Percentiles rank a stretch among this genome's conserved stretches.
Evolutionary conservation across 2,113 vertebrate species (phyloP).

Genomic region (Phodopus roborovskii): DNA sequence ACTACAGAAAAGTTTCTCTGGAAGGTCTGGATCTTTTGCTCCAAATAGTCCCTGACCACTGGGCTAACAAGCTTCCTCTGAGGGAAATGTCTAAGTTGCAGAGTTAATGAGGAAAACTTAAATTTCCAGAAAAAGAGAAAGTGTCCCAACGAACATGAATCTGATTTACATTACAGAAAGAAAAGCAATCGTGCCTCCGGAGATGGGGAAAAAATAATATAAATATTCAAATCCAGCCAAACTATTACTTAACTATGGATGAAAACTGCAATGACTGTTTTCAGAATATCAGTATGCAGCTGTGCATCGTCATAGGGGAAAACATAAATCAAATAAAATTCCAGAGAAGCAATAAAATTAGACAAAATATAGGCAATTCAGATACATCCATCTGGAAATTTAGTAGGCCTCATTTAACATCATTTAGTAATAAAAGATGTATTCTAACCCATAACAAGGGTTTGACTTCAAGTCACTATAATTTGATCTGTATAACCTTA

Average conservation of each 20-base stretch:
- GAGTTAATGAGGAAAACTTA: neutral
- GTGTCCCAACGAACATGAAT: neutral
- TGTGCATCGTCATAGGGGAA: neutral
- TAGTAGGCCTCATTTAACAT: neutral
- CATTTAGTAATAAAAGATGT: neutral
- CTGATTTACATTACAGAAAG: neutral
- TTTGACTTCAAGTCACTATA: neutral
- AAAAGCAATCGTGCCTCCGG: neutral
- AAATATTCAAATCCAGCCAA: neutral
- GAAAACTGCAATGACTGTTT: neutral
- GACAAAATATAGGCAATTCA: neutral
- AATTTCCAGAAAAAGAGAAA: slow-evolving; percentile 36
- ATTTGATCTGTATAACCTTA: neutral
- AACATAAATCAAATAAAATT: slow-evolving; percentile 39
- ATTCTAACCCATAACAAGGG: neutral
- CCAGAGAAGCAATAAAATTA: slow-evolving; percentile 11
- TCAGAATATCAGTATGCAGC: neutral
- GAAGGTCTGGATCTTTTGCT: neutral
- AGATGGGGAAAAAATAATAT: neutral
- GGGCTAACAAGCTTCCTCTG: neutral
- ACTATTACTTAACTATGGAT: neutral
- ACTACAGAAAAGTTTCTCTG: neutral
- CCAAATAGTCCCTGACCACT: too few species aligned
- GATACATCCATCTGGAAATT: neutral
- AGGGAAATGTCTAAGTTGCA: neutral